A percentile compares a stretch with the other conserved stretches of the same genome.
Conservation (phyloP, 30 jellyfish, hydroid and myxozoan species). For the Aurelia aurita region DNA sequence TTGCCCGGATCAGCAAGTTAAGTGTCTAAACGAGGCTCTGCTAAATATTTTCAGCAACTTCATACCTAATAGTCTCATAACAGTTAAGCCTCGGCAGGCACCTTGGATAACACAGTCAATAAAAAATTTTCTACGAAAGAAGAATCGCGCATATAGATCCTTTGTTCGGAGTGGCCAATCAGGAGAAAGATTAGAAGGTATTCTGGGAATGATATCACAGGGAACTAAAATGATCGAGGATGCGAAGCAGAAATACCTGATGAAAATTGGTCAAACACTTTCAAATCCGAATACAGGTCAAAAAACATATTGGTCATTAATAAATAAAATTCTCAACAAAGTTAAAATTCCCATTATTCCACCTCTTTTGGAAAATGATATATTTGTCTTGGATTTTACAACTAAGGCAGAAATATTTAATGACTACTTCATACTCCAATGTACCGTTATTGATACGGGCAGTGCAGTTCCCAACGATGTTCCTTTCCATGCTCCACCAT, state of each 20-base stretch:
- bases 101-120: slow-evolving; percentile 44
- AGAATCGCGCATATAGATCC: too few relatives aligned
- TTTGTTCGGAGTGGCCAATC: too few relatives aligned
- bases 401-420: slow-evolving; percentile 61
- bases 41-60: slow-evolving; percentile 9
- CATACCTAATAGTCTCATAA: background rate
- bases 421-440: slow-evolving; percentile 56
- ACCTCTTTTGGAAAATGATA: slow-evolving; percentile 56
- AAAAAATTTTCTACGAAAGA: slow-evolving; percentile 12
- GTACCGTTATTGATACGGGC: slow-evolving; percentile 61
- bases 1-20: slow-evolving; percentile 38
- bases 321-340: slow-evolving; percentile 43
- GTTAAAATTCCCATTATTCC: slow-evolving; percentile 66
- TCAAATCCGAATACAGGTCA: slow-evolving; percentile 37
- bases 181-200: too few relatives aligned
- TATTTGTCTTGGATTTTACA: slow-evolving; percentile 46
- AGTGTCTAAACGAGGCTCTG: background rate
- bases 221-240: slow-evolving; percentile 1
- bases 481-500: too few relatives aligned
- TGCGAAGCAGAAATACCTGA: background rate
- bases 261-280: slow-evolving; percentile 32
- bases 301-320: slow-evolving; percentile 57
- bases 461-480: slow-evolving; percentile 50
- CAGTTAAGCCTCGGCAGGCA: slow-evolving; percentile 52
- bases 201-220: too few relatives aligned